A percentile compares a stretch with the other conserved stretches of the same genome.
Conservation (phyloP, 2,888 invertebrate species). For the Netelia melanura region DNA sequence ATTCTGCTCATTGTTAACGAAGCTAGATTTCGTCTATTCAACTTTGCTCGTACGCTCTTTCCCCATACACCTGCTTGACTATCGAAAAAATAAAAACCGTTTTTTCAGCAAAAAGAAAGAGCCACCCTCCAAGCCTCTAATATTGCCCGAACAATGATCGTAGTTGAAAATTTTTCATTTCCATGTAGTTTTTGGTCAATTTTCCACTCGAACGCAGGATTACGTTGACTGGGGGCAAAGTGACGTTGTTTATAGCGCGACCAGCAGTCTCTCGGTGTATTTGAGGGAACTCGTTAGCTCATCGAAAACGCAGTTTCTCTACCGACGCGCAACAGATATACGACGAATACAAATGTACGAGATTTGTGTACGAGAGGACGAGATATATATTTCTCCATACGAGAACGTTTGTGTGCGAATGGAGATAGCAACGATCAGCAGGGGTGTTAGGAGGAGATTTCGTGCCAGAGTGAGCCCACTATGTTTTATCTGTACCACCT, state of each 20-base stretch:
- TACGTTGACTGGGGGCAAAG: background rate
- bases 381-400: background rate
- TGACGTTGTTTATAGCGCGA: background rate
- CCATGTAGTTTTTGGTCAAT: slow-evolving; percentile 6
- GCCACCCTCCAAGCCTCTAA: background rate
- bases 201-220: slow-evolving; percentile 19
- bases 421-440: slow-evolving; percentile 28
- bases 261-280: slow-evolving; percentile 20
- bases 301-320: slow-evolving; percentile 43
- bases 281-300: slow-evolving; percentile 42
- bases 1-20: background rate
- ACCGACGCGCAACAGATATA: background rate
- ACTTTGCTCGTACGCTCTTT: slow-evolving; percentile 4
- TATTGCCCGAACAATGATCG: background rate
- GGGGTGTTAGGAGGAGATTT: slow-evolving; percentile 5
- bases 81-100: background rate
- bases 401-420: background rate
- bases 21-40: background rate
- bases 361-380: background rate
- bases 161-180: background rate
- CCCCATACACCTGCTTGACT: background rate
- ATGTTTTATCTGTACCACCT: background rate
- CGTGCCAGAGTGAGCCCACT: slow-evolving; percentile 14
- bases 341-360: background rate
- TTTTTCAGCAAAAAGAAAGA: slow-evolving; percentile 2